Base-by-base conservation (phyloP, 1,140 invertebrate genomes). In the Samia ricini region DNA sequence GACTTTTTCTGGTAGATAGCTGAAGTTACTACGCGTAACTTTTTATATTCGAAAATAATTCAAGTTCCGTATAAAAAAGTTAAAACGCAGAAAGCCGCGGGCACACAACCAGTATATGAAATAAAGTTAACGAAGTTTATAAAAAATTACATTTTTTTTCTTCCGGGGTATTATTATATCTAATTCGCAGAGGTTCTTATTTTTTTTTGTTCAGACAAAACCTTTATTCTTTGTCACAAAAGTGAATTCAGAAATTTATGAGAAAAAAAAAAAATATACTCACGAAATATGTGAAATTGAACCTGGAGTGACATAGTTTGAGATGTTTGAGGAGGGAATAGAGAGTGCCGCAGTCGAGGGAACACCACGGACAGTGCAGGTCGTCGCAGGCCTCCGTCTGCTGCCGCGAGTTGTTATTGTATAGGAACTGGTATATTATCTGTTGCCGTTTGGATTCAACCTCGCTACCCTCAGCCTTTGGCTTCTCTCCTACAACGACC, bases 361-460 rank as follows among this genome's bases (percentile, higher is more conserved):
- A 96, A 82, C 98, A 99, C 98, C 98, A 99, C 1, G 98, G 97
- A 86, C 98, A 99, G 71, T 96, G 94, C 12, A 98, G 91, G 90
- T 98, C 97, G 75, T 97, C 95, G 42, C 96, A 94, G 20, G 97
- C 96, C 89, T 98, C 97, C 0, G 97, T 99, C 89, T 98, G 97
- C 83, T 99, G 98, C 24, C 97, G 92, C 33, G 96, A 97, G 83
- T 98, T 98, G 83, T 98, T 98, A 85, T 98, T 98, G 80, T 98
- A 98, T 63, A 98, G 93, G 91, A 99, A 99, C 89, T 98, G 97
- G 91, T 99, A 99, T 63, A 98, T 96, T 61, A 99, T 96, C 89
- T 96, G 95, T 66, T 89, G 90, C 74, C 85, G 91, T 76, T 90
- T 92, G 60, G 79, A 68, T 4, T 80, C 81, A 0, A 68, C 74